Conservation (phyloP, 2,113 vertebrate species). For the Ictalurus furcatus region DNA sequence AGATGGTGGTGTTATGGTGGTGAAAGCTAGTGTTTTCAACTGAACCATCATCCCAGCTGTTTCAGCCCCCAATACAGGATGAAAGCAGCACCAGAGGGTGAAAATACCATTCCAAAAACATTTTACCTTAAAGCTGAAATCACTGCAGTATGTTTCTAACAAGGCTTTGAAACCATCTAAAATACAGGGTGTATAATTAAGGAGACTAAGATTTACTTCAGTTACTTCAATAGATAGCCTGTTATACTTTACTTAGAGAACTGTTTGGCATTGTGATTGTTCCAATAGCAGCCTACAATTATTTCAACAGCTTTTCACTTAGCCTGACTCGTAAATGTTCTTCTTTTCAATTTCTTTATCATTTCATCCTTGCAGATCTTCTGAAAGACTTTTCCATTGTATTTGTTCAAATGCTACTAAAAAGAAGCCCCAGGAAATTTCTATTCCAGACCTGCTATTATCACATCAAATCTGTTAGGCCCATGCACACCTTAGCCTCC, state of each 20-base stretch:
- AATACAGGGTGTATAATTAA: slow-evolving; percentile 22
- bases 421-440: slow-evolving; percentile 63
- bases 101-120: slow-evolving; percentile 1
- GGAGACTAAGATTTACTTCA: slow-evolving; percentile 13
- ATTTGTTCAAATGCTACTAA: slow-evolving; percentile 53
- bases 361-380: slow-evolving; percentile 55
- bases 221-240: slow-evolving; percentile 8
- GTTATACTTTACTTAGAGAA: background rate
- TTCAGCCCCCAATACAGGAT: background rate
- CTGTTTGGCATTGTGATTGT: slow-evolving; percentile 55
- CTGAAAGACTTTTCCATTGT: slow-evolving; percentile 58
- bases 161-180: slow-evolving; percentile 7
- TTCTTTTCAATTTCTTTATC: slow-evolving; percentile 69
- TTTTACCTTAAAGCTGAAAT: slow-evolving; percentile 3
- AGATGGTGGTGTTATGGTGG: background rate
- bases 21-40: background rate
- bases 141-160: background rate
- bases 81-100: background rate
- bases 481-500: slow-evolving; percentile 70
- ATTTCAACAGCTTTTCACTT: slow-evolving; percentile 62
- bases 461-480: slow-evolving; percentile 69
- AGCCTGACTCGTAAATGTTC: slow-evolving; percentile 65
- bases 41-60: background rate
- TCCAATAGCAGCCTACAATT: slow-evolving; percentile 61
- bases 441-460: slow-evolving; percentile 67